Conservation (phyloP, 2,113 vertebrate genomes). For the Rostratula benghalensis region DNA sequence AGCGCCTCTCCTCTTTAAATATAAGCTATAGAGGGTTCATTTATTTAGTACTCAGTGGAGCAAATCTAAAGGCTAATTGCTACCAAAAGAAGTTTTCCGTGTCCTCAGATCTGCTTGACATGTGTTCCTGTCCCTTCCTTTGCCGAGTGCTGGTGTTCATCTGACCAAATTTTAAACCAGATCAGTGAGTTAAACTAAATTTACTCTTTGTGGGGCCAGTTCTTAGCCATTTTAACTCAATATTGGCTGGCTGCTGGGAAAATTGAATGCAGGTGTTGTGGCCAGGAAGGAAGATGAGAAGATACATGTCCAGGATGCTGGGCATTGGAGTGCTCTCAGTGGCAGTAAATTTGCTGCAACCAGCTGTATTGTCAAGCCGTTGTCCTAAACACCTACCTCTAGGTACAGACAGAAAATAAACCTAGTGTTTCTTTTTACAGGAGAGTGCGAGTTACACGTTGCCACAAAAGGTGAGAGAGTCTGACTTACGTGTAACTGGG, state of each 20-base stretch:
- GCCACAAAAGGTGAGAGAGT: not conserved
- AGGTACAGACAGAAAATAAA: constrained; percentile 12
- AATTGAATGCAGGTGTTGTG: not conserved
- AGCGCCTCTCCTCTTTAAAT: not conserved
- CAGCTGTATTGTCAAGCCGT: not conserved
- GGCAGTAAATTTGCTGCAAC: not conserved
- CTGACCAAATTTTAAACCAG: not conserved
- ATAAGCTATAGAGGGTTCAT: not conserved
- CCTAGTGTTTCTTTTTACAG: not conserved
- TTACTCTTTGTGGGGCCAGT: not conserved
- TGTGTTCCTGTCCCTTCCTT: not conserved
- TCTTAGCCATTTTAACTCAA: not conserved
- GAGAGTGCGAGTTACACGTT: not conserved
- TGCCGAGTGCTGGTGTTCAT: not conserved
- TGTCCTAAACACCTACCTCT: not conserved
- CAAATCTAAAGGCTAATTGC: not conserved
- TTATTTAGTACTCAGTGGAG: constrained; percentile 22
- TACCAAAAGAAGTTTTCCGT: not conserved
- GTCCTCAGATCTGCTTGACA: not conserved
- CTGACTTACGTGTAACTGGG: not conserved
- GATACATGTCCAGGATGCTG: rapidly evolving
- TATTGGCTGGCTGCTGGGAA: not conserved
- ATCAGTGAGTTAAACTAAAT: not conserved
- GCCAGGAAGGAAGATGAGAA: not conserved
- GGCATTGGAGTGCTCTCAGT: not conserved